phyloP scores from a whole-genome alignment of 2,797 vertebrate genomes.

The Lepus oiostolus region DNA sequence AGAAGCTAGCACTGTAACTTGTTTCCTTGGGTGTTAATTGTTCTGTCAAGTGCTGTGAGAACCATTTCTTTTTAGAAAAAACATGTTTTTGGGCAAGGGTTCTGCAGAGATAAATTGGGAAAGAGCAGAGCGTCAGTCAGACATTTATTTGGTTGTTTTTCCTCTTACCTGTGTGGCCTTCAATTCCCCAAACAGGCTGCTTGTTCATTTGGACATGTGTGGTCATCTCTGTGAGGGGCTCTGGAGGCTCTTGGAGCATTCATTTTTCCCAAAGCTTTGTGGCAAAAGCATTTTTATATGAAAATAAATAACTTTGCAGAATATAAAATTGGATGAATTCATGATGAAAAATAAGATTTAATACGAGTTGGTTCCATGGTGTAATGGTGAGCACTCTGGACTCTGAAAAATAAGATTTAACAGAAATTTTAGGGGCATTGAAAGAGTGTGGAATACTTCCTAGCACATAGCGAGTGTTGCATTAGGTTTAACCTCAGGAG shows the following conservation, averaged over 20 bases:
- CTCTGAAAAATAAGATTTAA: too few relatives aligned
- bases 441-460: neutral
- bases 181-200: neutral
- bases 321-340: neutral
- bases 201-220: neutral
- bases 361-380: too few relatives aligned
- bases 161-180: neutral
- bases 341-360: neutral
- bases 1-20: conserved; percentile 60
- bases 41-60: conserved; percentile 63
- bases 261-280: neutral
- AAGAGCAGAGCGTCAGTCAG: neutral
- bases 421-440: neutral
- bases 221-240: neutral
- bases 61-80: conserved; percentile 57
- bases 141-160: neutral
- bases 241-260: neutral
- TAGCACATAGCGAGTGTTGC: neutral
- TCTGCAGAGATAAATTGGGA: neutral
- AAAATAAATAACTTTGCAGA: neutral
- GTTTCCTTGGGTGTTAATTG: conserved; percentile 76
- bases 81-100: conserved; percentile 35
- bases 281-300: conserved; percentile 19
- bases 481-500: neutral
- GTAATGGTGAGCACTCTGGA: too few relatives aligned